Evolutionary conservation across 2,888 invertebrate species (phyloP), one percentile per base, ranked within the genome.

Genomic region (Drosophila pseudotalamancana): DNA sequence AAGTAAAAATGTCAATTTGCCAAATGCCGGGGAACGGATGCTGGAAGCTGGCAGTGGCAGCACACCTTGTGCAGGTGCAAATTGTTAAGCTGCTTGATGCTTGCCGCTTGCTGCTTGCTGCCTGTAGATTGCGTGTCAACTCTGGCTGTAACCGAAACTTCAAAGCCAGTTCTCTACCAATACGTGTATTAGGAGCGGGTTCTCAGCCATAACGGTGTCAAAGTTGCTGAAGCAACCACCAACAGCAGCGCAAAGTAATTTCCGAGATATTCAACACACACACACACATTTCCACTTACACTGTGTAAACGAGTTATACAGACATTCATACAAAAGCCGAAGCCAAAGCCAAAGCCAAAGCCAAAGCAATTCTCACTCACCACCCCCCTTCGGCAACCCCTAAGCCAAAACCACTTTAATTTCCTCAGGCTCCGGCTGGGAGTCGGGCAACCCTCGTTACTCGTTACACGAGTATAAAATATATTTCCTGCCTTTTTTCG

Each of bases 1-100:
- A 50, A 40, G 60, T 77, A 83, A 80, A 86, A 82, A 83, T 83
- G 80, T 84, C 87, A 86, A 82, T 82, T 86, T 82, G 87, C 84
- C 86, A 83, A 86, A 75, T 73, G 70, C 65, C 75, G 77, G 60
- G 50, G 42, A 71, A 60, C 72, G 83, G 80, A 72, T 76, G 64
- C 37, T 59, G 45, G 51, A 16, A 64, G 49, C 53, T 62, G 50
- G 35, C 34, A 51, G 49, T 18, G 21, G 31, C 18, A 27, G 32
- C 34, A 42, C 51, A 46, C 46, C 54, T 69, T 66, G 46, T 60
- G 46, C 56, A 77, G 80, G 80, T 77, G 62, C 55, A 60, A 64
- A 68, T 64, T 69, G 65, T 61, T 65, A 72, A 72, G 72, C 72
- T 64, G 59, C 51, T 73, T 72, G 62, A 45, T 45, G 43, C 29